phyloP scores from a whole-genome alignment of 1,140 invertebrate genomes.

The Lasioglossum baleicum region DNA sequence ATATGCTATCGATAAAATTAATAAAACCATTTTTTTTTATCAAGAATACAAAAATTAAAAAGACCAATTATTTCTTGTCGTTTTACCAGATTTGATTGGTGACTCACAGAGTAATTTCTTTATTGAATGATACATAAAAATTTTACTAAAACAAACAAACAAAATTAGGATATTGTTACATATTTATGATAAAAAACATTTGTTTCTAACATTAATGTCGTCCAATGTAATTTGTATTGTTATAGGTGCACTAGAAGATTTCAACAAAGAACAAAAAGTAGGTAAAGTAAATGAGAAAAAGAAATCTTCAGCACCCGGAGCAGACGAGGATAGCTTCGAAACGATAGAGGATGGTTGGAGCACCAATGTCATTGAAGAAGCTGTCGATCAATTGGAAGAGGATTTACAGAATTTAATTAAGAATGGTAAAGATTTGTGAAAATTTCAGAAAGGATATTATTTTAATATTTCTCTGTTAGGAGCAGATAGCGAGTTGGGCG shows the following conservation, averaged over 20 bases:
- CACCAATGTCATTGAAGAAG: slow-evolving; percentile 73
- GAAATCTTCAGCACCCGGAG: neutral
- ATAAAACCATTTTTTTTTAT: no score
- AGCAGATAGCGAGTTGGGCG: slow-evolving; percentile 58
- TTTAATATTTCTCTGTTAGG: slow-evolving; percentile 14
- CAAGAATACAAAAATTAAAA: no score
- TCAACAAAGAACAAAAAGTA: slow-evolving; percentile 70
- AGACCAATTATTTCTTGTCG: neutral
- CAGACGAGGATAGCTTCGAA: slow-evolving; percentile 40
- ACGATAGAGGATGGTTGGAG: slow-evolving; percentile 67
- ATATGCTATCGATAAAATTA: no score
- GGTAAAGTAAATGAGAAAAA: slow-evolving; percentile 28
- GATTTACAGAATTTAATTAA: slow-evolving; percentile 70
- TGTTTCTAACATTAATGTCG: no score
- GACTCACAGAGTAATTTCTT: neutral
- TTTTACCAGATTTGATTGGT: neutral
- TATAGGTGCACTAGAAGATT: slow-evolving; percentile 80
- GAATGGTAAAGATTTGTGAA: slow-evolving; percentile 63
- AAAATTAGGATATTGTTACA: neutral
- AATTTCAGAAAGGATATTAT: neutral
- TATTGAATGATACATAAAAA: neutral
- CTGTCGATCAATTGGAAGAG: slow-evolving; percentile 72
- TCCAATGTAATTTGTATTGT: slow-evolving; percentile 25
- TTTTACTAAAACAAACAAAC: neutral
- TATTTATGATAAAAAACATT: no score